Base-by-base conservation (phyloP, 2,888 invertebrate species). In the Xylota sylvarum region DNA sequence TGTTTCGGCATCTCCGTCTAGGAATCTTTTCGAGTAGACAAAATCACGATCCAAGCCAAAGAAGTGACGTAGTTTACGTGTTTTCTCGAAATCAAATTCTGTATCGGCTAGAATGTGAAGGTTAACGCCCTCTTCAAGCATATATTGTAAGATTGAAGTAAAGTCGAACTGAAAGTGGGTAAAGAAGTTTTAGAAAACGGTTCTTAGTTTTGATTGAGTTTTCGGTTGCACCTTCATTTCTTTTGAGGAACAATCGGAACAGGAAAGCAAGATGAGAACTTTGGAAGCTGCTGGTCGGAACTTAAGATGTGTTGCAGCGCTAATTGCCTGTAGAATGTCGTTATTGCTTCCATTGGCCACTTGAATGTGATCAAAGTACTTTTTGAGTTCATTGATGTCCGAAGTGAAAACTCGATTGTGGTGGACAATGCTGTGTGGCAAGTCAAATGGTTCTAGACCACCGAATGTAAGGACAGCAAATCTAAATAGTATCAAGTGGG, bases 401-500 rank as follows among this genome's bases (percentile, higher is more conserved):
- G 89, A 88, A 0, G 96, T 95, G 90, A 97, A 97, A 69, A 95
- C 94, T 69, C 94, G 93, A 89, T 95, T 95, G 89, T 96, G 94
- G 76, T 96, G 94, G 85, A 96, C 94, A 4, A 98, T 94, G 86
- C 95, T 96, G 58, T 96, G 95, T 0, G 97, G 96, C 10, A 94
- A 93, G 62, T 95, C 94, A 91, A 94, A 96, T 43, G 97, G 95
- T 23, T 96, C 96, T 88, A 94, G 93, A 0, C 97, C 97, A 14
- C 98, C 98, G 92, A 96, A 98, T 0, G 95, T 95, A 0, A 98
- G 95, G 0, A 97, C 94, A 0, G 97, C 95, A 93, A 96, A 98
- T 88, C 97, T 96, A 89, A 90, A 56, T 23, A 65, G 30, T 19
- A 56, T 1, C 9, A 6, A 37, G 7, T 43, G 30, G 5, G 32